Percentiles rank a stretch among this genome's conserved stretches.
phyloP scores from a whole-genome alignment of 2,888 invertebrate species.

The Mythimna lalbum region DNA sequence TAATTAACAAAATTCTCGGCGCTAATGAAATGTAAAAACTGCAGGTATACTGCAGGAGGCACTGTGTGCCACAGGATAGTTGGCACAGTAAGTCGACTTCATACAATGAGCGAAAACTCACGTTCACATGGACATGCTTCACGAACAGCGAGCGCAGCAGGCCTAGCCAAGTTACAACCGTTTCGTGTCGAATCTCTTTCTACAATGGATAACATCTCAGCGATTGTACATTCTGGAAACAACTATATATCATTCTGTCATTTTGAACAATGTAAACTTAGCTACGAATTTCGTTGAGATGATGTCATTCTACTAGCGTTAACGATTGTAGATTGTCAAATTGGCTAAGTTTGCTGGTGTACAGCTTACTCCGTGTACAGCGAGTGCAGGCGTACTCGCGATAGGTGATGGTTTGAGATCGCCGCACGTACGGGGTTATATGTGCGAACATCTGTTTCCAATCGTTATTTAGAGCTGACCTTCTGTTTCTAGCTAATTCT shows the following conservation, averaged over 20 bases:
- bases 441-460: neutral
- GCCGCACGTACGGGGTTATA: neutral
- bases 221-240: too few relatives aligned
- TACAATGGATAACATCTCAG: too few relatives aligned
- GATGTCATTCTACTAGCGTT: too few relatives aligned
- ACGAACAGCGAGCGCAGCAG: neutral
- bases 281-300: too few relatives aligned
- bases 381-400: neutral
- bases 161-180: too few relatives aligned
- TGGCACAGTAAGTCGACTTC: neutral
- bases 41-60: constrained; percentile 27
- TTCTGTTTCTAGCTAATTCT: neutral
- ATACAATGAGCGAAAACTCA: neutral
- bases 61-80: neutral
- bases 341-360: too few relatives aligned
- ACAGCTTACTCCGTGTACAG: neutral
- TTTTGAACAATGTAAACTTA: too few relatives aligned
- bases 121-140: too few relatives aligned
- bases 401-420: neutral
- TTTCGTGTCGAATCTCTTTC: too few relatives aligned
- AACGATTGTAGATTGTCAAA: too few relatives aligned
- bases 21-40: constrained; percentile 56
- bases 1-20: constrained; percentile 49
- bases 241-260: too few relatives aligned
- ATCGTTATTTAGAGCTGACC: neutral